These are phyloP conservation scores for Phrixothrix hirtus DNA, from an alignment of 2,888 invertebrate genomes.

Conservation along the genomic window DNA sequence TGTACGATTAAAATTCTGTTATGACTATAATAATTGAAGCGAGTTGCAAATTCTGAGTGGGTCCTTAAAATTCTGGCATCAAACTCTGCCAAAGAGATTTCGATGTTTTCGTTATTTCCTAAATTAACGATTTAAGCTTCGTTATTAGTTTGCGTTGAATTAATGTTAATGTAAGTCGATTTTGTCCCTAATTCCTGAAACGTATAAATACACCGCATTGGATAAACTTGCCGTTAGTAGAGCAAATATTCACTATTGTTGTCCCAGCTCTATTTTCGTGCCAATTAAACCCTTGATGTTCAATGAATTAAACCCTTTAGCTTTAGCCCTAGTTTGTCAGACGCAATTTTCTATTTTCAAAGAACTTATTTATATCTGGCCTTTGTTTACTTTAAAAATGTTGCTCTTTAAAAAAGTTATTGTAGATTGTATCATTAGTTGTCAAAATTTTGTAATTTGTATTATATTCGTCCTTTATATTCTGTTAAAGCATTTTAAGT, in stretches of 20 bases:
- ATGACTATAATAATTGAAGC: conserved; percentile 19
- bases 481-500: too few species aligned
- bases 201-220: not conserved
- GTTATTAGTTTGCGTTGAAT: too few species aligned
- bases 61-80: conserved; percentile 16
- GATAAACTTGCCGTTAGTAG: not conserved
- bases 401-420: too few species aligned
- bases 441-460: too few species aligned
- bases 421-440: too few species aligned
- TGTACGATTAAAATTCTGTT: conserved; percentile 27
- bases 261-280: conserved; percentile 9
- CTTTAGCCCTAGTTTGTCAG: conserved; percentile 7
- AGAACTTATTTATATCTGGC: conserved; percentile 15
- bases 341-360: conserved; percentile 8
- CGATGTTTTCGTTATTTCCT: too few species aligned
- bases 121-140: too few species aligned
- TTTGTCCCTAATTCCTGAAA: not conserved
- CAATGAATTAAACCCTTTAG: conserved; percentile 13
- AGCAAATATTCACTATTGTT: conserved; percentile 7
- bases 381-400: not conserved
- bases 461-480: too few species aligned
- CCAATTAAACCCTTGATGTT: conserved; percentile 16
- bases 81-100: too few species aligned
- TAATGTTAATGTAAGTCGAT: not conserved
- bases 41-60: conserved; percentile 16